These are phyloP conservation scores for Palaemon carinicauda DNA, from an alignment of 1,140 invertebrate species.

Conservation along the genomic window DNA sequence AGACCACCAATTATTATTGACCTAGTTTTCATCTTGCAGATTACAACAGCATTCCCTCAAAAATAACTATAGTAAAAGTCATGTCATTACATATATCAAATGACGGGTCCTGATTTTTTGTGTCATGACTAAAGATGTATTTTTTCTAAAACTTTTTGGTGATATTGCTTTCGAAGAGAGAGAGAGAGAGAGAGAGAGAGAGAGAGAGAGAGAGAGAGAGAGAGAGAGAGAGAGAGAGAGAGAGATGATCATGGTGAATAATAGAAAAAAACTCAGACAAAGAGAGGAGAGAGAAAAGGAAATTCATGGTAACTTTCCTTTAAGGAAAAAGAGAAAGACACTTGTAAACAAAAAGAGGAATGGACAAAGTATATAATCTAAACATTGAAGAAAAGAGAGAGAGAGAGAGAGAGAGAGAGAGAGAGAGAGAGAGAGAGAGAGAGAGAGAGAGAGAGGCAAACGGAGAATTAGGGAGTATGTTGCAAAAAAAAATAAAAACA, in stretches of 20 bases:
- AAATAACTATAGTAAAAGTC: too few species aligned
- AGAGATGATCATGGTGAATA: neutral
- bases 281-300: neutral
- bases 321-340: neutral
- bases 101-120: too few species aligned
- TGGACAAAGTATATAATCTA: neutral
- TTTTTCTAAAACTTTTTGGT: too few species aligned
- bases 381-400: neutral
- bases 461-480: neutral
- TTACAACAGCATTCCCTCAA: too few species aligned
- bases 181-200: constrained; percentile 4
- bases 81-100: too few species aligned
- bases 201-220: constrained; percentile 26
- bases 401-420: neutral
- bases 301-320: neutral
- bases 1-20: too few species aligned
- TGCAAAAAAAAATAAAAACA: too few species aligned
- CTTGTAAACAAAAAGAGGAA: neutral
- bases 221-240: neutral
- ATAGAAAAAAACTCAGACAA: neutral
- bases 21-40: too few species aligned
- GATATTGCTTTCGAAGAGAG: neutral
- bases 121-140: too few species aligned
- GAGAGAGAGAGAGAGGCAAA: neutral
- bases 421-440: neutral